phyloP scores from a whole-genome alignment of 2,888 invertebrate species.

The Crocallis elinguaria region DNA sequence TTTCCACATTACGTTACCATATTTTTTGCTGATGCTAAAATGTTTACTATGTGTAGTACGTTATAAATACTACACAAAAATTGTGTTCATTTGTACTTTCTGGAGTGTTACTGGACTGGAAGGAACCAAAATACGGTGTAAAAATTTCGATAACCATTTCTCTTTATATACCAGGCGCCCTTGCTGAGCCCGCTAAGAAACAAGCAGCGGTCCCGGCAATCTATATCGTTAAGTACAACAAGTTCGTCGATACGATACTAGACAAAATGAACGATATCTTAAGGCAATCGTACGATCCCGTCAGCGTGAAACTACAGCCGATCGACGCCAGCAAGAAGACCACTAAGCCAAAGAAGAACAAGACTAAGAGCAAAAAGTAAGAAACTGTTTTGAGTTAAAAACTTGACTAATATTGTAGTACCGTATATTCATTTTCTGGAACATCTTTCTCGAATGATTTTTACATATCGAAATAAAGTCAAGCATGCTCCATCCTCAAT shows the following conservation, averaged over 20 bases:
- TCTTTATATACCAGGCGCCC: conserved; percentile 75
- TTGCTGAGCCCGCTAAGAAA: conserved; percentile 69
- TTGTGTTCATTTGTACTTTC: no score
- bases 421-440: no score
- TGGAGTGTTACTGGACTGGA: no score
- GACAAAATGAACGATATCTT: conserved; percentile 92
- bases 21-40: no score
- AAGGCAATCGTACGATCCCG: conserved; percentile 92
- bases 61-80: no score
- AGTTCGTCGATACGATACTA: conserved; percentile 93
- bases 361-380: conserved; percentile 64
- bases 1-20: no score
- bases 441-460: no score
- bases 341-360: conserved; percentile 79
- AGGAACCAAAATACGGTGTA: not conserved
- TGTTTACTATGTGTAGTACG: no score
- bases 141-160: conserved; percentile 14
- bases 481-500: no score
- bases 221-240: conserved; percentile 92
- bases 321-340: conserved; percentile 82
- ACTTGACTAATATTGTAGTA: no score
- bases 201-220: conserved; percentile 85
- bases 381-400: no score
- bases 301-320: conserved; percentile 89
- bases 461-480: no score